Percentiles rank a stretch among this genome's conserved stretches.
phyloP scores from a whole-genome alignment of 2,888 invertebrate species.

The Meandrusa payeni region DNA sequence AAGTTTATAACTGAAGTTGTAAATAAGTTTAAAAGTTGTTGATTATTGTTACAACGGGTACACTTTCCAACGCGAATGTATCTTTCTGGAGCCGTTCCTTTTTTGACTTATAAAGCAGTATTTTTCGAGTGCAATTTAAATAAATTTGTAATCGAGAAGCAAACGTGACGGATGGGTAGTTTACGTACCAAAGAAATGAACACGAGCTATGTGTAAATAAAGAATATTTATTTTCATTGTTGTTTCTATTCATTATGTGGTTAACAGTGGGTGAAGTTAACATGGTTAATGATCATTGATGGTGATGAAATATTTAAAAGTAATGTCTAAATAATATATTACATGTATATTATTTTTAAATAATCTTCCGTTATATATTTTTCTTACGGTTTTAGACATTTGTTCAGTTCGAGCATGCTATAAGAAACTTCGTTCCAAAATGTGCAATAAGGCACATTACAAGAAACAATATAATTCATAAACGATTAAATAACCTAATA shows the following conservation, averaged over 20 bases:
- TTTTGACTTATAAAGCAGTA: slow-evolving; percentile 46
- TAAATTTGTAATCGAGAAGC: slow-evolving; percentile 36
- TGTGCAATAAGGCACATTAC: too few species aligned
- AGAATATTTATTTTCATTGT: slow-evolving; percentile 51
- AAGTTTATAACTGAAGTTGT: slow-evolving; percentile 44
- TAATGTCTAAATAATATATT: too few species aligned
- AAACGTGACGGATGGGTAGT: slow-evolving; percentile 54
- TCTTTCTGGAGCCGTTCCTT: slow-evolving; percentile 29
- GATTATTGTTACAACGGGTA: slow-evolving; percentile 30
- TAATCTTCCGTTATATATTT: too few species aligned
- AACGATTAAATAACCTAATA: too few species aligned
- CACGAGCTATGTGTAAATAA: slow-evolving; percentile 70
- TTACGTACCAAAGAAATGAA: slow-evolving; percentile 74
- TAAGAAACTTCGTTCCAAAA: too few species aligned
- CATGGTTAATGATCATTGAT: too few species aligned
- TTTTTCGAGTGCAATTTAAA: slow-evolving; percentile 71
- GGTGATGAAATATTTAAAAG: too few species aligned
- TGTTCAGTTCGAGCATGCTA: too few species aligned
- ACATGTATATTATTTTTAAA: too few species aligned
- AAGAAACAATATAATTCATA: too few species aligned
- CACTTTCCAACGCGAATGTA: slow-evolving; percentile 22
- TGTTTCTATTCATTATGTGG: slow-evolving; percentile 34
- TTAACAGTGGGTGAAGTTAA: too few species aligned
- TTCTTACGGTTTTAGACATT: too few species aligned
- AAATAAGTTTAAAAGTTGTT: slow-evolving; percentile 38